Evolutionary conservation across 1,140 invertebrate species (phyloP), one percentile per base, ranked within the genome.

Genomic region (Aricia agestis): DNA sequence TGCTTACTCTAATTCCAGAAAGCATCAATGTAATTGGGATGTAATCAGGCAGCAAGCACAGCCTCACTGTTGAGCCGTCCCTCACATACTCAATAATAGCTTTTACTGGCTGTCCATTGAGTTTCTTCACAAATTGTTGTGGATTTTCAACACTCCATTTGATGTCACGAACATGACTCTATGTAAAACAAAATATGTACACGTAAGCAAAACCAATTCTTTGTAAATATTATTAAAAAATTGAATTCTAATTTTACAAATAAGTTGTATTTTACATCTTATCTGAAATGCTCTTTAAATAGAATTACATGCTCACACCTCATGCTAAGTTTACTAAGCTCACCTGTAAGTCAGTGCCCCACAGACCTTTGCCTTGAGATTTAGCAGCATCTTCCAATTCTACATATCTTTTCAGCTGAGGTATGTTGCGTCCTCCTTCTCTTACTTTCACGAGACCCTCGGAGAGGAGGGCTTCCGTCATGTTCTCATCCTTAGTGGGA

Each of bases 61-160:
- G 96, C 73, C 98, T 94, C 1, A 99, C 94, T 1, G 98, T 99
- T 18, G 98, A 99, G 2, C 98, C 98, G 93, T 99, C 98, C 72
- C 98, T 94, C 1, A 99, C 98, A 93, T 98, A 96, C 90, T 99
- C 98, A 82, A 99, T 96, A 32, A 99, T 94, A 67, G 97, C 98
- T 68, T 90, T 92, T 10, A 92, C 74, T 9, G 86, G 87, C 67
- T 87, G 80, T 1, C 84, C 84, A 77, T 90, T 89, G 63, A 79
- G 85, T 76, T 92, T 92, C 74, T 88, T 86, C 5, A 91, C 95
- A 85, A 98, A 95, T 66, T 94, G 93, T 59, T 95, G 93, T 6
- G 96, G 95, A 69, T 86, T 89, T 18, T 98, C 98, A 32, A 98
- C 92, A 13, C 92, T 93, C 96, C 97, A 98, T 80, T 96, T 98